Evolutionary conservation across 2,797 vertebrate genomes (phyloP).

Genomic region (Myotis pilosus): DNA sequence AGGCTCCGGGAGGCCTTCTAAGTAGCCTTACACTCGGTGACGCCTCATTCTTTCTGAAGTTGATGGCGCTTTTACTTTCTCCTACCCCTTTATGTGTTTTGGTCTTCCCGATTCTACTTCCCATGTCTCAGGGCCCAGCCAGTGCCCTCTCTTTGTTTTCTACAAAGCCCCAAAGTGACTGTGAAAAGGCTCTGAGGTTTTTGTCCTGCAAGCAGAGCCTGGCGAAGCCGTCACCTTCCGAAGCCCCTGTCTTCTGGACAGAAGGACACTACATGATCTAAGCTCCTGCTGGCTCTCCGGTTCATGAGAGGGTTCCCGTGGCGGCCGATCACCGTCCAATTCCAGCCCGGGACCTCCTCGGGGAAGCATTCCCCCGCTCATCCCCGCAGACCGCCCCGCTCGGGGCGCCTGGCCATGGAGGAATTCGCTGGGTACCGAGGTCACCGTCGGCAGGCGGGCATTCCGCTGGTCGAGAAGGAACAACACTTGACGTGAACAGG

Average conservation of each 20-base stretch:
- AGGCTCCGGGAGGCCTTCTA: not conserved
- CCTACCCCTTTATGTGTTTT: not conserved
- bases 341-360: not conserved
- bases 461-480: not conserved
- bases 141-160: not conserved
- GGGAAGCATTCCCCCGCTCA: slow-evolving; percentile 51
- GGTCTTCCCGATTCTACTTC: not conserved
- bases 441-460: not conserved
- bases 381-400: not conserved
- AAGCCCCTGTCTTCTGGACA: not conserved
- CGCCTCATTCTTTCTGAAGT: not conserved
- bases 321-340: slow-evolving; percentile 1
- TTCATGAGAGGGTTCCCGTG: not conserved
- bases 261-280: not conserved
- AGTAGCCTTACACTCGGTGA: not conserved
- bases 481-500: not conserved
- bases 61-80: not conserved
- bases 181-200: not conserved
- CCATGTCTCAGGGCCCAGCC: not conserved
- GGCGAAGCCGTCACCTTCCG: not conserved
- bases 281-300: not conserved
- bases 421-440: not conserved
- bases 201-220: not conserved
- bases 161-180: not conserved
- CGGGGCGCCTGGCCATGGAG: not conserved